Evolutionary conservation across 37 sponge, comb jelly and placozoan genomes (phyloP), one percentile per base, ranked within the genome.

Genomic region (Theonella swinhoei): DNA sequence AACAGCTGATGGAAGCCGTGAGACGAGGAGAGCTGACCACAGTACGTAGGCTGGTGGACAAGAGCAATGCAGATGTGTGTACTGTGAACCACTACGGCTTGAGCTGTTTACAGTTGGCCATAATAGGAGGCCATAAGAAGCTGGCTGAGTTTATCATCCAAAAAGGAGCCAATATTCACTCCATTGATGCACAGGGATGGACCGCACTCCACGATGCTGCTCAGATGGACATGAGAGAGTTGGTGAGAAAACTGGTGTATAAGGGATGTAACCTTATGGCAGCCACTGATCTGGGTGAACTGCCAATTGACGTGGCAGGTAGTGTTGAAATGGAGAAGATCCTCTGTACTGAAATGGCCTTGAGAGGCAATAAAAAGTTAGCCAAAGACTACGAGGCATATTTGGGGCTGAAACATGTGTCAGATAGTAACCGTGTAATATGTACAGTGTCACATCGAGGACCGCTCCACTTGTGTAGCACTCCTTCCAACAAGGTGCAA

Each of bases 151-250:
- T 70, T 35, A 75, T 93, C 5, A 83, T 93, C n/a, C 72, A 86
- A 63, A 77, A 66, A 74, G 94, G 90, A 1, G 70, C 82, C 11
- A 66, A 86, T 34, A 82, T 93, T 32, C 47, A 79, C 42, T 30
- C 30, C 0, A 32, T n/a, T n/a, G 94, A 93, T 42, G n/a, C 7
- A 0, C 38, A 75, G 1, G 94, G 94, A 26, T 86, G 83, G 86
- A 85, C 87, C 3, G 83, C 94, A 1, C 41, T 93, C 26, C 94
- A 93, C 69, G 94, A 93, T 79, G 94, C 94, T 14, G 68, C 87
- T 1, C 76, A 88, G 20, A 61, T 43, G n/a, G 83, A 81, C 58
- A 54, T 62, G n/a, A 36, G 1, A 0, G 76, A 41, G 1, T 24
- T 93, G 7, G 87, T 89, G 22, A 62, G 36, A 40, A 70, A 75